A percentile compares a stretch with the other conserved stretches of the same genome.
Conservation (phyloP, 2,888 invertebrate species). For the Tachina grossa region DNA sequence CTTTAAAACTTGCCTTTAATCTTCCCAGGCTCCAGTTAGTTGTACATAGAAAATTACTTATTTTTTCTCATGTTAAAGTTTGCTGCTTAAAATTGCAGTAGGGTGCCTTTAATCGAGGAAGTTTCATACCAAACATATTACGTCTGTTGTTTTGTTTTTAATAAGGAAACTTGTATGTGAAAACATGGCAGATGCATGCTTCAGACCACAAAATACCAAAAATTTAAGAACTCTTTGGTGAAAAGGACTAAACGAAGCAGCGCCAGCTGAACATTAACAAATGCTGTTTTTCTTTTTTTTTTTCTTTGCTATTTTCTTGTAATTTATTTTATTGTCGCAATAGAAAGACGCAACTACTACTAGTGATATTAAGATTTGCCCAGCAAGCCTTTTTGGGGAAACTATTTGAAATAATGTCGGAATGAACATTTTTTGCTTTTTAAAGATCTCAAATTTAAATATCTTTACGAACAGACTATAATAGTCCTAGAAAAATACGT, state of each 20-base stretch:
- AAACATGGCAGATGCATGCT: constrained; percentile 58
- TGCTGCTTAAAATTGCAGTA: neutral
- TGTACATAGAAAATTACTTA: no score
- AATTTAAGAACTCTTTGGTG: constrained; percentile 32
- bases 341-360: constrained; percentile 9
- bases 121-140: neutral
- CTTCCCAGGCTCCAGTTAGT: no score
- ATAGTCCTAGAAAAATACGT: no score
- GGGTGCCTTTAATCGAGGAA: constrained; percentile 11
- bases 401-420: neutral
- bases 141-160: constrained; percentile 46
- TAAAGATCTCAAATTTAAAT: no score
- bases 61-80: neutral
- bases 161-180: constrained; percentile 47
- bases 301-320: constrained; percentile 3
- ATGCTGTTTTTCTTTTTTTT: constrained; percentile 19
- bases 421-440: no score
- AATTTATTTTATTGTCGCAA: constrained; percentile 39
- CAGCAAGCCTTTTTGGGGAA: constrained; percentile 4
- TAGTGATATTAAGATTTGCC: constrained; percentile 3
- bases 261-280: constrained; percentile 47
- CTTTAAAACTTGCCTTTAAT: no score
- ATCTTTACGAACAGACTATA: no score
- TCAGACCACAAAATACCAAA: constrained; percentile 63
- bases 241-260: constrained; percentile 14